Percentiles rank a stretch among this genome's conserved stretches.
Evolutionary conservation across 1,140 invertebrate species (phyloP).

Genomic region (Cardiocondyla obscurior): DNA sequence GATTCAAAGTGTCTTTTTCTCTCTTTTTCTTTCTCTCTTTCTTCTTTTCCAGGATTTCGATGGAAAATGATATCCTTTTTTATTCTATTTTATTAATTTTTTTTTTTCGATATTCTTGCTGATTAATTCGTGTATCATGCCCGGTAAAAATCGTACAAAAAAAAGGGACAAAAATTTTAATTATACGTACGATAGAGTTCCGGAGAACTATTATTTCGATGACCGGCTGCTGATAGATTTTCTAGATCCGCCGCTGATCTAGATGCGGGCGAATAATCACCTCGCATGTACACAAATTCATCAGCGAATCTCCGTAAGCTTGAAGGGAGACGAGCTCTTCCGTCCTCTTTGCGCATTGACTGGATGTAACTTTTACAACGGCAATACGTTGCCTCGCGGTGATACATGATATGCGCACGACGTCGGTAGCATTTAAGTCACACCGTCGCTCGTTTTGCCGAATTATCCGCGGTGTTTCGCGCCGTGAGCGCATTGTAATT

Average conservation of each 20-base stretch:
- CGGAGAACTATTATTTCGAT: background rate
- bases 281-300: background rate
- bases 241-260: background rate
- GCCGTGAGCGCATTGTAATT: slow-evolving; percentile 51
- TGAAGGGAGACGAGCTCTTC: background rate
- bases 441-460: slow-evolving; percentile 60
- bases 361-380: slow-evolving; percentile 70
- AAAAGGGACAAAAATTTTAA: slow-evolving; percentile 11
- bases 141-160: background rate
- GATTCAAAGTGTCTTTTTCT: background rate
- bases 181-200: background rate
- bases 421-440: slow-evolving; percentile 48
- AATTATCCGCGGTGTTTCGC: slow-evolving; percentile 61
- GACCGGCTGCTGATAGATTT: background rate
- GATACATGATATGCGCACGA: slow-evolving; percentile 55
- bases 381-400: slow-evolving; percentile 60
- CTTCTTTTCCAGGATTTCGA: background rate
- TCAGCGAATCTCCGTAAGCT: background rate
- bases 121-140: background rate
- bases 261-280: background rate
- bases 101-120: background rate
- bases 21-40: background rate
- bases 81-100: no score
- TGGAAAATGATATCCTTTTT: background rate
- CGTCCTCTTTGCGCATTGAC: slow-evolving; percentile 64